Percentiles rank a stretch among this genome's conserved stretches.
Conservation (phyloP, 2,113 vertebrate genomes). For the Microcebus murinus region DNA sequence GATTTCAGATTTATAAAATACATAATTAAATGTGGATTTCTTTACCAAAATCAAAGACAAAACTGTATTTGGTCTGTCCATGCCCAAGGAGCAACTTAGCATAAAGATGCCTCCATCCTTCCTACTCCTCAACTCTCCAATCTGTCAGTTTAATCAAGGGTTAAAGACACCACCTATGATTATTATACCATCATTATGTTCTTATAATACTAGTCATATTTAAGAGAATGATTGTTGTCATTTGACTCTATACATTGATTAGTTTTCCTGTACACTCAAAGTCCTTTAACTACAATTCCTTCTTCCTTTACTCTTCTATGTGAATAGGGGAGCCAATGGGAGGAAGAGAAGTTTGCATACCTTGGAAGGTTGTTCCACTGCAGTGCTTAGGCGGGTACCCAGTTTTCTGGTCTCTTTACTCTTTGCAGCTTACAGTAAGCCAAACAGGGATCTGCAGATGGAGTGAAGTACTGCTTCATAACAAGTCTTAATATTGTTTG, state of each 20-base stretch:
- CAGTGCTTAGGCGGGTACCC: neutral
- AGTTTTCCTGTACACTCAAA: neutral
- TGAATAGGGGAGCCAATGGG: neutral
- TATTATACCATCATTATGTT: neutral
- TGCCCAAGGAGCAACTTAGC: neutral
- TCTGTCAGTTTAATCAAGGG: neutral
- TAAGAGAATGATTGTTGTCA: neutral
- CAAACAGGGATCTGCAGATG: neutral
- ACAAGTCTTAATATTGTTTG: neutral
- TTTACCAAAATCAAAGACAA: neutral
- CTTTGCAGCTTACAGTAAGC: neutral
- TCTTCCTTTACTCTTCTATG: neutral
- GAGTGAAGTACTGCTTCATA: neutral
- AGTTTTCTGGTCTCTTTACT: neutral
- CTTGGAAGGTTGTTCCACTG: neutral
- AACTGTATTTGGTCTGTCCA: neutral
- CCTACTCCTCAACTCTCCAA: neutral
- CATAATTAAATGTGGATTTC: neutral
- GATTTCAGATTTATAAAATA: neutral
- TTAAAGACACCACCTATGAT: neutral
- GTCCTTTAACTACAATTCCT: neutral
- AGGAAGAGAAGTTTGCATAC: neutral
- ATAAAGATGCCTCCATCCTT: neutral
- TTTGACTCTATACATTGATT: neutral
- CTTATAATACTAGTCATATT: neutral